Percentiles rank a stretch among this genome's conserved stretches.
These are phyloP conservation scores for Dryocosmus kuriphilus DNA, from an alignment of 2,888 invertebrate species.

Conservation along the genomic window DNA sequence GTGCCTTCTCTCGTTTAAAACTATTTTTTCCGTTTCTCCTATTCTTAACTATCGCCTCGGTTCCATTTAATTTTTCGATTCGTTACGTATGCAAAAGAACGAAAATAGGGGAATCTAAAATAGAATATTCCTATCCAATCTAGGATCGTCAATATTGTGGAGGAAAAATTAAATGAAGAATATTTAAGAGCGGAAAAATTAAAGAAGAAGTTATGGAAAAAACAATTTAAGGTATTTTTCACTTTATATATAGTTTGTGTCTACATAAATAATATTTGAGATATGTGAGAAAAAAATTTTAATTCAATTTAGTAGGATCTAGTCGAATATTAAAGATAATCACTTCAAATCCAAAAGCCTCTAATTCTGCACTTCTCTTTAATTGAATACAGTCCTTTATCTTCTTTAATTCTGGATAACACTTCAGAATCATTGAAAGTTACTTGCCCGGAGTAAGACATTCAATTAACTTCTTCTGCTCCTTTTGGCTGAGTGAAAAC, in stretches of 20 bases:
- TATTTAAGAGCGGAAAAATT: background rate
- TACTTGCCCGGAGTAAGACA: constrained; percentile 28
- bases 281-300: background rate
- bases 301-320: background rate
- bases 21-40: constrained; percentile 30
- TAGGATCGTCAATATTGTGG: background rate
- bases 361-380: no score
- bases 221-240: background rate
- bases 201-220: background rate
- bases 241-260: no score
- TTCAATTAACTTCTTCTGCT: constrained; percentile 29
- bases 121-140: constrained; percentile 2
- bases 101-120: background rate
- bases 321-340: background rate
- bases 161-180: background rate
- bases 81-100: background rate
- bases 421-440: constrained; percentile 28
- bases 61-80: constrained; percentile 12
- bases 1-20: background rate
- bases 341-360: background rate
- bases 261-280: background rate
- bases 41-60: constrained; percentile 18
- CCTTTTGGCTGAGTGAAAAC: constrained; percentile 6
- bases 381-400: no score
- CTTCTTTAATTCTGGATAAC: background rate